Percentiles rank a stretch among this genome's conserved stretches.
Evolutionary conservation across 2,888 invertebrate species (phyloP).

Genomic region (Dolomedes plantarius): DNA sequence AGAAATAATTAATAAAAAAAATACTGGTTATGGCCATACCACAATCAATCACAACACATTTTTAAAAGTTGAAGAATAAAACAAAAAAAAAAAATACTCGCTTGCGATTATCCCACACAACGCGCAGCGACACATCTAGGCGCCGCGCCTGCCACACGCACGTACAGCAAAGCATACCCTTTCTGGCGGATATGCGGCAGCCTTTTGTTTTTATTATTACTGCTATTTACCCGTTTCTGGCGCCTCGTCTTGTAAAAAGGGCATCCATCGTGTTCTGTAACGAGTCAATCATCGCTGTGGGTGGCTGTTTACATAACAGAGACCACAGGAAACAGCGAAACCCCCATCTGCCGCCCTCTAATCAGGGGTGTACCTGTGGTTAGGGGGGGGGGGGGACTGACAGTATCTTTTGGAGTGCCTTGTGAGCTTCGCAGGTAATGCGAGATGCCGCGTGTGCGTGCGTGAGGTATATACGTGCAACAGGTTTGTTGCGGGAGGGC

Average conservation of each 20-base stretch:
- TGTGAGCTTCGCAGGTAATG: conserved; percentile 19
- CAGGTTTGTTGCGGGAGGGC: background rate
- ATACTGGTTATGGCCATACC: too few species aligned
- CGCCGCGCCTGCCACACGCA: background rate
- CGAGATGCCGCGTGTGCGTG: background rate
- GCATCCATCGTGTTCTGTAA: conserved; percentile 50
- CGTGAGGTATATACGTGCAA: too few species aligned
- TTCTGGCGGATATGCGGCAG: background rate
- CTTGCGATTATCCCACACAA: background rate
- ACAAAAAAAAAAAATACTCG: too few species aligned
- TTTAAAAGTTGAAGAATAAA: too few species aligned
- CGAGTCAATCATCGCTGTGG: conserved; percentile 64
- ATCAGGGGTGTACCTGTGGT: conserved; percentile 51
- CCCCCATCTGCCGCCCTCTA: conserved; percentile 38
- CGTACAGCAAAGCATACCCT: background rate
- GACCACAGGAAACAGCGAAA: background rate
- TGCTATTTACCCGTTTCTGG: background rate
- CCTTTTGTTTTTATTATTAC: conserved; percentile 3
- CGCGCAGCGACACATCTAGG: background rate
- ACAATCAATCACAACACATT: too few species aligned
- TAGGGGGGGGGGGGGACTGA: conserved; percentile 23
- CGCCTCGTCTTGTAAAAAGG: conserved; percentile 45
- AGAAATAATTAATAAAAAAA: too few species aligned
- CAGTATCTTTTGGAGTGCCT: conserved; percentile 6
- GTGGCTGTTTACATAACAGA: conserved; percentile 63